These are phyloP conservation scores for Platerodrilus igneus DNA, from an alignment of 2,888 invertebrate species.

Conservation along the genomic window DNA sequence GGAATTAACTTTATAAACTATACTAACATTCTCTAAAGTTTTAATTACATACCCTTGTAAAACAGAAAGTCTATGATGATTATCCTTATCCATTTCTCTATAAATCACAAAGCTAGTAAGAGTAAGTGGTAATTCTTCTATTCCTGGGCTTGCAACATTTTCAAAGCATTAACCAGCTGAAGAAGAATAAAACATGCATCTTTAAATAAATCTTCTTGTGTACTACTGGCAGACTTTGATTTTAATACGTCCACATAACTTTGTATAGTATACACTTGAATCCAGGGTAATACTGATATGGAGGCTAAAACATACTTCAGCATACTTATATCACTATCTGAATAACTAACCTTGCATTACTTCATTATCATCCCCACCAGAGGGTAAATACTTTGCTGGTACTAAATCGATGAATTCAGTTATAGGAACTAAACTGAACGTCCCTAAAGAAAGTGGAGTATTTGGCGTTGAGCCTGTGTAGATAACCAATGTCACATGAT, in stretches of 20 bases:
- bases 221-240: conserved; percentile 43
- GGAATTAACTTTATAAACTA: too few species aligned
- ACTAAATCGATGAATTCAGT: conserved; percentile 78
- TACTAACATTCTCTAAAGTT: too few species aligned
- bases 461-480: conserved; percentile 60
- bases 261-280: conserved; percentile 71
- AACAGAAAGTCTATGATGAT: conserved; percentile 65
- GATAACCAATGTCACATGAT: conserved; percentile 64
- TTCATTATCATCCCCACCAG: conserved; percentile 55
- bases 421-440: conserved; percentile 65
- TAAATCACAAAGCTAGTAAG: conserved; percentile 69
- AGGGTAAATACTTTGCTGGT: conserved; percentile 61
- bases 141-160: conserved; percentile 75
- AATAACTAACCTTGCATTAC: conserved; percentile 59
- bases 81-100: conserved; percentile 60
- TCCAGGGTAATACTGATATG: conserved; percentile 67
- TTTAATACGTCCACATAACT: conserved; percentile 63
- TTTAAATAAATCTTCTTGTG: conserved; percentile 49
- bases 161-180: conserved; percentile 76
- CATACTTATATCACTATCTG: neutral
- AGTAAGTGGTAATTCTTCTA: conserved; percentile 70
- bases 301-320: conserved; percentile 54
- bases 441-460: conserved; percentile 51
- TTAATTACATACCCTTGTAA: conserved; percentile 72
- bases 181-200: conserved; percentile 75